These are phyloP conservation scores for Melanitta fusca DNA, from an alignment of 2,797 vertebrate species.

Conservation along the genomic window DNA sequence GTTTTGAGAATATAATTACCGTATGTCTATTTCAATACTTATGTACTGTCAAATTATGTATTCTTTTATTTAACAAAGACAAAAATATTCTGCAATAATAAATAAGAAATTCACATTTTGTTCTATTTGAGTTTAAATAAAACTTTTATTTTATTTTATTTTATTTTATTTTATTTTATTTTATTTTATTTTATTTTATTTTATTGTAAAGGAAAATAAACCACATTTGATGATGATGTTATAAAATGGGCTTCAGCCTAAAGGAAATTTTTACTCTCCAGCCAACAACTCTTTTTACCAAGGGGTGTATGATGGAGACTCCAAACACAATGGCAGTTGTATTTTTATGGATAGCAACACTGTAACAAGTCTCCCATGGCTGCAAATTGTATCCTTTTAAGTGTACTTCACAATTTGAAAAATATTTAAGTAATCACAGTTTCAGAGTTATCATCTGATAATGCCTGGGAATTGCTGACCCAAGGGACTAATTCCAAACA, in stretches of 20 bases:
- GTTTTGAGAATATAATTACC: neutral
- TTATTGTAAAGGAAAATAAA: neutral
- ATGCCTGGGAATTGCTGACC: conserved; percentile 66
- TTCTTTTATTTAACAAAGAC: neutral
- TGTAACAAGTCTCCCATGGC: conserved; percentile 36
- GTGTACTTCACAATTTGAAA: conserved; percentile 57
- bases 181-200: neutral
- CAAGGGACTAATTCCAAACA: conserved; percentile 74
- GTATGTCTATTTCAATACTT: neutral
- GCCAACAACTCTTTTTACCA: neutral
- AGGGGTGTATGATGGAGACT: neutral
- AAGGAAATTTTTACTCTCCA: neutral
- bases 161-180: neutral
- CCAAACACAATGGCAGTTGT: conserved; percentile 16
- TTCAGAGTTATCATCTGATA: conserved; percentile 73
- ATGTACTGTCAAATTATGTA: neutral
- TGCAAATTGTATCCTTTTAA: conserved; percentile 65
- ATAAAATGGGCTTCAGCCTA: neutral
- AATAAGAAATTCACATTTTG: neutral
- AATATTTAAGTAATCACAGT: conserved; percentile 68
- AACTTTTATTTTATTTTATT: neutral
- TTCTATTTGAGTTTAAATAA: neutral
- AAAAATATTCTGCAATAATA: neutral
- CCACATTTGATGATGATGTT: neutral
- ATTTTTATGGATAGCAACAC: conserved; percentile 38